A percentile compares a stretch with the other conserved stretches of the same genome.
These are phyloP conservation scores for Dendrolimus kikuchii DNA, from an alignment of 1,140 invertebrate genomes.

Conservation along the genomic window DNA sequence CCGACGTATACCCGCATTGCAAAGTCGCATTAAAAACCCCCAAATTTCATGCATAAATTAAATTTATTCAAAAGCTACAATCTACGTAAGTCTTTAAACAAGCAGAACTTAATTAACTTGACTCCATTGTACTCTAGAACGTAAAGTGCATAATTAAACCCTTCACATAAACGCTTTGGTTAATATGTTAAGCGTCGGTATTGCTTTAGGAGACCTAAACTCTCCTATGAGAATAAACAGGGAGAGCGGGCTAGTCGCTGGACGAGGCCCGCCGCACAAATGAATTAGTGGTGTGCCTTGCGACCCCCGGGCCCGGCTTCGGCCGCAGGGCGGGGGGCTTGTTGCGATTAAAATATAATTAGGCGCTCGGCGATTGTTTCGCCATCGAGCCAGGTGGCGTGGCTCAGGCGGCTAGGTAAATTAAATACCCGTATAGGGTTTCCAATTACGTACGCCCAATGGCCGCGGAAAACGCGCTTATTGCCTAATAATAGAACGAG, in stretches of 20 bases:
- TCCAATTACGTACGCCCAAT: conserved; percentile 47
- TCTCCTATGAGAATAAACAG: conserved; percentile 69
- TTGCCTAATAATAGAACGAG: conserved; percentile 54
- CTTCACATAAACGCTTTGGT: conserved; percentile 62
- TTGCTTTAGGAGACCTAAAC: conserved; percentile 67
- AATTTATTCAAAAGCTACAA: conserved; percentile 34
- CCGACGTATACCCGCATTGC: conserved; percentile 23
- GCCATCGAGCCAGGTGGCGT: conserved; percentile 61
- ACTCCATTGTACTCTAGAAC: conserved; percentile 47
- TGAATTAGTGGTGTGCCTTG: conserved; percentile 52
- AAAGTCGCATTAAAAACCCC: conserved; percentile 40
- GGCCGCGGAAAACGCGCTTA: conserved; percentile 45
- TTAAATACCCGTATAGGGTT: conserved; percentile 63
- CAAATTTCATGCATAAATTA: conserved; percentile 44
- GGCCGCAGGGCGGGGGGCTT: conserved; percentile 26
- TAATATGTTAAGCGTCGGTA: conserved; percentile 64
- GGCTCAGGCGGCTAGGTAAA: conserved; percentile 51
- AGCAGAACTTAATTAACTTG: conserved; percentile 62
- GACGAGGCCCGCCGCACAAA: conserved; percentile 50
- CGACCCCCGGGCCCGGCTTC: background rate
- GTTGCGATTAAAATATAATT: conserved; percentile 71
- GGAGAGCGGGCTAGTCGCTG: conserved; percentile 39
- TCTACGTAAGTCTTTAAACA: conserved; percentile 50
- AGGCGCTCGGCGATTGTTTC: conserved; percentile 65
- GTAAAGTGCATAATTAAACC: conserved; percentile 62